Conservation (phyloP, 1,140 invertebrate genomes). For the Riptortus pedestris region DNA sequence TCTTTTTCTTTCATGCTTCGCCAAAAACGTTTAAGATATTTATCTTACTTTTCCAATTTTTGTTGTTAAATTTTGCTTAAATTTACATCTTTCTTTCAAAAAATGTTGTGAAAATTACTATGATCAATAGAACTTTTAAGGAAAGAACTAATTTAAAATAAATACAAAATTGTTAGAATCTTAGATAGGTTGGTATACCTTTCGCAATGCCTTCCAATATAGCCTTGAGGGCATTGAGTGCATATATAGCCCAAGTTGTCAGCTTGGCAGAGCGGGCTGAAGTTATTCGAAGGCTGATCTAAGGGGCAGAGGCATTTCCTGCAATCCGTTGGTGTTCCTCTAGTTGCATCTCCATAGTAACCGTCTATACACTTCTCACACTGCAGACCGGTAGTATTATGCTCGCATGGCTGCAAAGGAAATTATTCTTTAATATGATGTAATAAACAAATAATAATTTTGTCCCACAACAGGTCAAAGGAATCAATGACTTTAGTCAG, state of each 20-base stretch:
- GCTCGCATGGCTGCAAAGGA: conserved; percentile 48
- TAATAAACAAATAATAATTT: neutral
- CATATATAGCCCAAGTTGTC: conserved; percentile 62
- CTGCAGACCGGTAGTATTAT: conserved; percentile 56
- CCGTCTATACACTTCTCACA: conserved; percentile 82
- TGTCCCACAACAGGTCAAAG: no score
- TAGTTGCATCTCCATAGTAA: conserved; percentile 80
- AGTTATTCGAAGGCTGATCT: conserved; percentile 62
- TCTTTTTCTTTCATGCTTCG: no score
- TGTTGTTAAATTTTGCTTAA: no score
- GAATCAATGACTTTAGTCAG: no score
- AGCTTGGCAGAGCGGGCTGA: conserved; percentile 72
- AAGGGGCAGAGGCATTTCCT: conserved; percentile 80
- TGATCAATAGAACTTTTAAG: no score
- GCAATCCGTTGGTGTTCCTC: conserved; percentile 64
- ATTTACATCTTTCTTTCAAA: no score
- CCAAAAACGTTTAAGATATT: no score
- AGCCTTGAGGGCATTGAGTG: conserved; percentile 79
- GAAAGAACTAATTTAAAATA: no score
- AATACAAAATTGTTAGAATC: no score
- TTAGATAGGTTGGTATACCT: no score
- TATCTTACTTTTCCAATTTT: no score
- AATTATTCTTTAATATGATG: conserved; percentile 7
- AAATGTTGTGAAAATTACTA: no score
- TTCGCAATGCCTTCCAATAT: conserved; percentile 86